phyloP scores from a whole-genome alignment of 2,888 invertebrate genomes.

The Oscheius myriophilus region DNA sequence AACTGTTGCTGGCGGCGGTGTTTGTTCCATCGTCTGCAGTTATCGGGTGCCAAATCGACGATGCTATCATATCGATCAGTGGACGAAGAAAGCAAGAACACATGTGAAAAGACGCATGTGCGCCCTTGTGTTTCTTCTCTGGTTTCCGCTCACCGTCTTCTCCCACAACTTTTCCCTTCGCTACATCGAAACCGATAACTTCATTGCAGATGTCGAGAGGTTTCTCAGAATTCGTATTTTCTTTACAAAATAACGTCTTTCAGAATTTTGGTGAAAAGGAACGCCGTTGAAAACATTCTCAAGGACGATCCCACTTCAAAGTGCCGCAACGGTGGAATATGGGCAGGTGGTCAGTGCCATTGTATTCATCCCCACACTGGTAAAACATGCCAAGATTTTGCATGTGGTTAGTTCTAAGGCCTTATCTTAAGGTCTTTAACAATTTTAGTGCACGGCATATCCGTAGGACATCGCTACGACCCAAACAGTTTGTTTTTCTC shows the following conservation, averaged over 20 bases:
- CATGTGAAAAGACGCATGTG: constrained; percentile 23
- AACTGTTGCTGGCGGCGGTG: constrained; percentile 1
- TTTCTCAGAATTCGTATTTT: no score
- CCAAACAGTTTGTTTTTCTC: constrained; percentile 59
- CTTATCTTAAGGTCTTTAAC: not conserved
- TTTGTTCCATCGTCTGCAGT: constrained; percentile 21
- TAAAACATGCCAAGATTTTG: constrained; percentile 55
- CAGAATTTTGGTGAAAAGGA: constrained; percentile 42
- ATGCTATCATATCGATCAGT: constrained; percentile 30
- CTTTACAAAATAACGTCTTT: not conserved
- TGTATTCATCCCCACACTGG: constrained; percentile 63
- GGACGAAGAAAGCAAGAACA: constrained; percentile 24
- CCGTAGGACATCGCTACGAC: constrained; percentile 61
- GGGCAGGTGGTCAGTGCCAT: constrained; percentile 49
- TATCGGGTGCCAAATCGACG: constrained; percentile 27
- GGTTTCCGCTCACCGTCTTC: not conserved
- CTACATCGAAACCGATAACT: not conserved
- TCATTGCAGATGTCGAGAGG: not conserved
- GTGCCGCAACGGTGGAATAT: constrained; percentile 55
- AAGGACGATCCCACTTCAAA: constrained; percentile 44
- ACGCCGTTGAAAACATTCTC: constrained; percentile 45
- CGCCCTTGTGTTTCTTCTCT: constrained; percentile 10
- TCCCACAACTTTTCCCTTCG: constrained; percentile 5
- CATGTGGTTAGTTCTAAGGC: constrained; percentile 46
- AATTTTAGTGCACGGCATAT: constrained; percentile 59